Evolutionary conservation across 2,113 vertebrate species (phyloP), one percentile per base, ranked within the genome.

Genomic region (Lontra canadensis): DNA sequence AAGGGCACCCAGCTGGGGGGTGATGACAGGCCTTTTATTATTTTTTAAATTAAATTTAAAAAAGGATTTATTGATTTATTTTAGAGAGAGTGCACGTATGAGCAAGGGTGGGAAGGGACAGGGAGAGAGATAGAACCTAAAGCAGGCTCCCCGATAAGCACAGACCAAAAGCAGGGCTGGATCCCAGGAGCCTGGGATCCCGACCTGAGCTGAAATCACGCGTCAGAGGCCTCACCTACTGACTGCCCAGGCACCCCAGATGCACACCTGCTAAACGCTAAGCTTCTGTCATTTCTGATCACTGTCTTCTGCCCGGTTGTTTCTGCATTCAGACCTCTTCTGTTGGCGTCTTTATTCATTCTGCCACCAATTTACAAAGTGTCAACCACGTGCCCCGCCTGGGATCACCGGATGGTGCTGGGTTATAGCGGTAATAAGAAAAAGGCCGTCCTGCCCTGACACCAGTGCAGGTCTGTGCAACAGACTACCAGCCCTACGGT

Each of bases 81-180:
- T 69, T 4, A 36, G 34, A 69, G 34, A n/a, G 17, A 69, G 34
- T 9, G 67, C 0, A 1, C 0, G 18, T 8, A 1, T 36, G 34
- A 17, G 67, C 1, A 3, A 17, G 65, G 17, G 34, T 1, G 15
- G 18, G 17, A 8, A 69, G 34, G 17, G 31, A n/a, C 6, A 17
- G 65, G 6, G 67, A 36, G 67, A 69, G 65, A 67, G 17, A 36
- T 3, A n/a, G 67, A 20, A 20, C 34, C 67, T 69, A 36, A 69
- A 36, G 34, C 34, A 69, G 67, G 18, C 34, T 69, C 7, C 67
- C 67, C 8, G 1, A 17, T 36, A 4, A 69, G 18, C 17, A 69
- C 15, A 36, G 67, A 36, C 67, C 34, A 69, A 20, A 69, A 4
- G 14, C 17, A 20, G 18, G 34, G 3, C 67, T 69, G 17, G 13